Evolutionary conservation across 2,113 vertebrate genomes (phyloP), one percentile per base, ranked within the genome.

Genomic region (Periophthalmus modestus): DNA sequence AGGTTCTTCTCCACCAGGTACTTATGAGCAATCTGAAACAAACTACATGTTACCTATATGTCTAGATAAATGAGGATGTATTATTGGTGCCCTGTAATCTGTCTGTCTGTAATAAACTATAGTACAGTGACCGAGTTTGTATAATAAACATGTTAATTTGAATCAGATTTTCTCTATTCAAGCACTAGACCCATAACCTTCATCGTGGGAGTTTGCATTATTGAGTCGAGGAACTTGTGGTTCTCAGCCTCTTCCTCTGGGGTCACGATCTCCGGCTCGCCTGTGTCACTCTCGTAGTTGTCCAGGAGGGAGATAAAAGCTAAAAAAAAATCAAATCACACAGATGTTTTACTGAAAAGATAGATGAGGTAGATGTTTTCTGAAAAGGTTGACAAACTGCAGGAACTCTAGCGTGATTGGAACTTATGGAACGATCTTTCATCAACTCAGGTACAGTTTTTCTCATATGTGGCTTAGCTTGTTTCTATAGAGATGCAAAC

Each of bases 231-330:
- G 83, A 95, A 95, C 84, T 90, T 93, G 88, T 93, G 91, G 80
- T 94, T 95, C 85, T 95, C 94, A 3, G 86, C 88, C 58, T 87
- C 91, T 75, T 95, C 94, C 46, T 95, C 94, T 0, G 93, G 88
- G 23, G 93, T 95, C 13, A 94, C 94, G 0, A 93, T 90, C 74
- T 95, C 94, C 39, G 94, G 93, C 61, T 91, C 88, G 0, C 94
- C 94, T 0, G 94, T 89, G 79, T 91, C 93, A 74, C 92, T 94
- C 85, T 87, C 93, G 65, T 95, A 95, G 87, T 95, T 95, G 80
- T 95, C 94, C 85, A 95, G 74, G 46, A 95, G 89, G 19, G 93
- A 94, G 80, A 95, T 94, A 39, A 95, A 95, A 48, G 94, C 94
- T 95, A 81, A 75, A 61, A 15, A 16, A 61, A 33, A 21, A 21